Evolutionary conservation across 2,797 vertebrate genomes (phyloP).

Genomic region (Pangasius mekongensis): DNA sequence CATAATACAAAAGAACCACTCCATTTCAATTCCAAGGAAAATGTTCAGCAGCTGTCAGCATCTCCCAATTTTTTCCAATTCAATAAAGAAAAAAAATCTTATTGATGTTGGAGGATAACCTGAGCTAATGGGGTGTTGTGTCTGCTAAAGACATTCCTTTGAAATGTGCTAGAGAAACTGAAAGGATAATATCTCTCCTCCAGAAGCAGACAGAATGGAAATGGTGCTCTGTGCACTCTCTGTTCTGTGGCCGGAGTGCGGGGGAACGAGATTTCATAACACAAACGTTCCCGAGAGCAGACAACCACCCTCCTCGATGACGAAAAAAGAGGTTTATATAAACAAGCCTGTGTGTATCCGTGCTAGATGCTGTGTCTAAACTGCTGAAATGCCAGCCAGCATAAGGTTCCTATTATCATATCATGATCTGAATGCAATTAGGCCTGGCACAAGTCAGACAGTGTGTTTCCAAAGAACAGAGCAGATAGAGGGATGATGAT

Average conservation of each 20-base stretch:
- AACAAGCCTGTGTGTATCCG: conserved; percentile 12
- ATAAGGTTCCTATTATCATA: conserved; percentile 47
- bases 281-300: conserved; percentile 23
- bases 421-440: conserved; percentile 44
- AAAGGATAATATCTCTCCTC: conserved; percentile 53
- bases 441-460: conserved; percentile 7
- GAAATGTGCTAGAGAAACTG: conserved; percentile 45
- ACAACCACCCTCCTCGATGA: conserved; percentile 25
- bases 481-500: neutral
- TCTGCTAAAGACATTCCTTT: conserved; percentile 56
- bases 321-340: conserved; percentile 6
- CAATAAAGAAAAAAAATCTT: neutral
- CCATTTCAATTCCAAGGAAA: neutral
- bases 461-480: neutral
- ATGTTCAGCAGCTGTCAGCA: neutral
- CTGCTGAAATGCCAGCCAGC: conserved; percentile 44
- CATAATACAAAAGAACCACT: neutral
- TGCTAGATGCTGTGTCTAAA: conserved; percentile 32
- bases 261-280: conserved; percentile 42
- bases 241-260: conserved; percentile 14
- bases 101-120: conserved; percentile 2
- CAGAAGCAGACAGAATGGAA: conserved; percentile 46
- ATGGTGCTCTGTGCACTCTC: conserved; percentile 39
- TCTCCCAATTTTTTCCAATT: neutral
- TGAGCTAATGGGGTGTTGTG: conserved; percentile 18